Percentiles rank a stretch among this genome's conserved stretches.
Evolutionary conservation across 2,113 vertebrate species (phyloP).

Genomic region (Pyrgilauda ruficollis): DNA sequence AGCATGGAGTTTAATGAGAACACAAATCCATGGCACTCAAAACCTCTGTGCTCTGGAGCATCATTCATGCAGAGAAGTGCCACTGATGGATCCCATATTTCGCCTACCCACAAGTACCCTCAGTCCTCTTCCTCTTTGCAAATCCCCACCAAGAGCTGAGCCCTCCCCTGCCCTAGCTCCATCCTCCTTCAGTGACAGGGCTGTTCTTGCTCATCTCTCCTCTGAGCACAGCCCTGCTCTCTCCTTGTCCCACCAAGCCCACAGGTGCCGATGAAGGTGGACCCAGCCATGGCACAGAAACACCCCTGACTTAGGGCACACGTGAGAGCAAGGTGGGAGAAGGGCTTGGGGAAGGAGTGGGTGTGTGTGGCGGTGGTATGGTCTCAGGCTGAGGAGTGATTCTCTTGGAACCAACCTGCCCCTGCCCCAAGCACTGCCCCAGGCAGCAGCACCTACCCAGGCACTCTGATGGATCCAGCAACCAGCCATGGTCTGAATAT

Average conservation of each 20-base stretch:
- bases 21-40: neutral
- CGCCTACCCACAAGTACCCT: fast-evolving
- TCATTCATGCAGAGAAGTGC: neutral
- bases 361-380: fast-evolving
- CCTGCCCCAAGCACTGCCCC: too few species aligned
- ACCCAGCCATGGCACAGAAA: fast-evolving
- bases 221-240: neutral
- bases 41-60: neutral
- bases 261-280: neutral
- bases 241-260: neutral
- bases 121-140: neutral
- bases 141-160: neutral
- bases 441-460: neutral
- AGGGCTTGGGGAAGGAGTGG: neutral
- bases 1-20: neutral
- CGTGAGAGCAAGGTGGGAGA: fast-evolving
- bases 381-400: neutral
- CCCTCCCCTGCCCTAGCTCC: neutral
- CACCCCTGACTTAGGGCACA: fast-evolving
- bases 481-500: neutral
- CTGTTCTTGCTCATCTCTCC: neutral
- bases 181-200: neutral
- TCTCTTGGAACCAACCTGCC: neutral
- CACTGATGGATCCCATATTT: neutral
- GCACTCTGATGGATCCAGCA: neutral